These are phyloP conservation scores for Quadroppia sp. DNA, from an alignment of 2,888 invertebrate genomes.

Conservation along the genomic window DNA sequence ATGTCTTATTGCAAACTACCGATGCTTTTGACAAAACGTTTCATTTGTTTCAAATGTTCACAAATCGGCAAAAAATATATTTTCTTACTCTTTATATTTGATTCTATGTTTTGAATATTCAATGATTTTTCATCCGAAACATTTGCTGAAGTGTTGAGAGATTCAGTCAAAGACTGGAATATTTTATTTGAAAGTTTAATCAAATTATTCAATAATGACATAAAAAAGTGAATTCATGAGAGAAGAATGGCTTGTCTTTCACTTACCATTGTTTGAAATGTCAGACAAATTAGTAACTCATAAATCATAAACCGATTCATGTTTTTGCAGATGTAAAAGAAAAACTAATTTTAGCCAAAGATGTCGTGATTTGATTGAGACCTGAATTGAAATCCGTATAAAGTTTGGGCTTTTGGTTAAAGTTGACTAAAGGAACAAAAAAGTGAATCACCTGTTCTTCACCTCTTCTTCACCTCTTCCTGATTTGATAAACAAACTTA, in stretches of 20 bases:
- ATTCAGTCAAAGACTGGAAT: not conserved
- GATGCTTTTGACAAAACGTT: conserved; percentile 23
- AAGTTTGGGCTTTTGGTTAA: not conserved
- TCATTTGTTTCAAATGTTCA: not conserved
- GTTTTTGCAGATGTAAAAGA: not conserved
- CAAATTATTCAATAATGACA: not conserved
- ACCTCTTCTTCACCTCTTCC: conserved; percentile 5
- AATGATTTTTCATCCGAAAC: not conserved
- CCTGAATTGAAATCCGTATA: not conserved
- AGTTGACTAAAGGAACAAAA: not conserved
- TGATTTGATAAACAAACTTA: not conserved
- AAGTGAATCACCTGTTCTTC: not conserved
- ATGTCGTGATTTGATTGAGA: conserved; percentile 8
- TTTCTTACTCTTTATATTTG: conserved; percentile 1
- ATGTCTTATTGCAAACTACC: conserved; percentile 46
- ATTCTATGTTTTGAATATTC: not conserved
- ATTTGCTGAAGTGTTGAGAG: not conserved
- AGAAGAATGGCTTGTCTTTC: too few species aligned
- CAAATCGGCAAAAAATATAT: not conserved
- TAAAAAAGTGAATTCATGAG: not conserved
- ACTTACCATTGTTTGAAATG: conserved; percentile 19
- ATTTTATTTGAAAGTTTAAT: not conserved
- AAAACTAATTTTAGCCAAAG: not conserved
- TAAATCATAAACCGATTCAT: conserved; percentile 12
- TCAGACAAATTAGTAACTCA: not conserved